Conservation (phyloP, 2,797 vertebrate species). For the Heterohyrax brucei region DNA sequence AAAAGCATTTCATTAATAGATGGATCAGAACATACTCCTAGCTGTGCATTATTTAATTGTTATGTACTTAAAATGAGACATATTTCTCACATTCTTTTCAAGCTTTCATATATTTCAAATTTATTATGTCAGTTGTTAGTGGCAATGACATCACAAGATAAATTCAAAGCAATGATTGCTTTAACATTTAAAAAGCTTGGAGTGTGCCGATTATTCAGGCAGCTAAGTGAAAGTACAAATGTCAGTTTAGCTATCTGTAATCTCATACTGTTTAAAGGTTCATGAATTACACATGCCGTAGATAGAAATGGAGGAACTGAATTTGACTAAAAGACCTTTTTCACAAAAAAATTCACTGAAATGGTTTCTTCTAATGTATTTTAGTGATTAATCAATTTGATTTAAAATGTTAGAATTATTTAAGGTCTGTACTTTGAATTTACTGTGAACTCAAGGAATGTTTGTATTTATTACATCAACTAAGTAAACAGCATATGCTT, state of each 20-base stretch:
- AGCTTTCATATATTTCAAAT: conserved; percentile 88
- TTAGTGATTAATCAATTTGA: conserved; percentile 89
- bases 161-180: conserved; percentile 90
- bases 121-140: conserved; percentile 88
- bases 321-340: conserved; percentile 88
- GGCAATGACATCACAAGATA: conserved; percentile 92
- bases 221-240: conserved; percentile 91
- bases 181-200: conserved; percentile 89
- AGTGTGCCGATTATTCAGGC: conserved; percentile 89
- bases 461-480: conserved; percentile 85
- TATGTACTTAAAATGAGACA: conserved; percentile 88
- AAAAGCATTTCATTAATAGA: conserved; percentile 90
- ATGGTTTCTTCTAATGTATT: conserved; percentile 88
- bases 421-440: conserved; percentile 87
- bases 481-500: conserved; percentile 85
- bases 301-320: conserved; percentile 85
- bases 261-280: conserved; percentile 89
- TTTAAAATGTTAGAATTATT: conserved; percentile 88
- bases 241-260: conserved; percentile 90
- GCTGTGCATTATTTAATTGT: conserved; percentile 89
- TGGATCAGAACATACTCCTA: conserved; percentile 84
- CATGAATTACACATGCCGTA: conserved; percentile 91
- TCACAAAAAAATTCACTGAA: conserved; percentile 87
- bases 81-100: conserved; percentile 84
- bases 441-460: conserved; percentile 83